Evolutionary conservation across 2,797 vertebrate genomes (phyloP), one percentile per base, ranked within the genome.

Genomic region (Pogonophryne albipinna): DNA sequence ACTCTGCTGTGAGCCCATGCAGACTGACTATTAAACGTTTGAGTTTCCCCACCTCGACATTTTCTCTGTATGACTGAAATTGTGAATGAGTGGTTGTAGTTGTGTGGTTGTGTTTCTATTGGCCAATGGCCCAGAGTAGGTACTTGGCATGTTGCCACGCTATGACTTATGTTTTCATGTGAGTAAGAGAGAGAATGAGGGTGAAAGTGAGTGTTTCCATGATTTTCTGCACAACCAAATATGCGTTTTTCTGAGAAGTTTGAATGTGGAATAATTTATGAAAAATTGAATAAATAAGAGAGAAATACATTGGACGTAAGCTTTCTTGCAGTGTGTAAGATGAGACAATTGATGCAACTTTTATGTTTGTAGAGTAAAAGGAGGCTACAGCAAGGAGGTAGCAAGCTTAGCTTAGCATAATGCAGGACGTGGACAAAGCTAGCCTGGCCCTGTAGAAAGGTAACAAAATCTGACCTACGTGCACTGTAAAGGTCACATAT

Each of bases 41-140:
- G 17, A 67, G 62, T 77, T 72, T 71, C 64, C 64, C 55, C 55
- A 19, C 66, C 7, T 7, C 52, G 1, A 66, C 8, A 19, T 76
- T 53, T 71, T 50, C 12, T 51, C 7, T 12, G 6, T 61, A 19
- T 61, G 77, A 75, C 71, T 78, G 55, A 90, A 84, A 76, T 85
- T 83, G 82, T 92, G 86, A 92, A 90, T 92, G 88, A 87, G 66
- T 51, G 58, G 15, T 19, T 62, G 66, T 59, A 46, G 79, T 71
- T 73, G 83, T 55, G 64, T 16, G 42, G 78, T 78, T 64, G 69
- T 71, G 75, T 88, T 78, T 79, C 79, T 71, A 71, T 80, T 87
- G 86, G 83, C 86, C 20, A 2, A 6, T n/a, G 50, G 78, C 83
- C 81, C 66, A 72, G 77, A 88, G 83, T 83, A 74, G 80, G 62